A percentile compares a stretch with the other conserved stretches of the same genome.
Conservation (phyloP, 2,888 invertebrate species). For the Colostygia pectinataria region DNA sequence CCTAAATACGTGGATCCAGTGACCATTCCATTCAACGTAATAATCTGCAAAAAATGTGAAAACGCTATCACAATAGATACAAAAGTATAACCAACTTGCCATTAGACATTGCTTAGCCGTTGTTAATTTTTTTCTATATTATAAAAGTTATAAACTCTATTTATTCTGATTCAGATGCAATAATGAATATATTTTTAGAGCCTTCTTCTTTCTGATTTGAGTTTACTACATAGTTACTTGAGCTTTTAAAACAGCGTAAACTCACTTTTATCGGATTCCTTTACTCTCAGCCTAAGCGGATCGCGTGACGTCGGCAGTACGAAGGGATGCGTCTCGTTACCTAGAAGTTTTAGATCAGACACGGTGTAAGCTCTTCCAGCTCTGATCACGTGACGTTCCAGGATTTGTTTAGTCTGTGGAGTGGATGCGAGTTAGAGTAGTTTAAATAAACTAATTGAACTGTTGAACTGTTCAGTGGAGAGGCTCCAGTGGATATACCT, state of each 20-base stretch:
- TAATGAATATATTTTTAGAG: no score
- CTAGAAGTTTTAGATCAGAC: slow-evolving; percentile 88
- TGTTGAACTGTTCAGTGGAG: no score
- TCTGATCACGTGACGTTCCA: slow-evolving; percentile 94
- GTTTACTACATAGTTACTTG: no score
- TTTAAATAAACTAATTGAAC: no score
- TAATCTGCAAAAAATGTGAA: slow-evolving; percentile 84
- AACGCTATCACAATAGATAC: background rate
- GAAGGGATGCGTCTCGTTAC: slow-evolving; percentile 86
- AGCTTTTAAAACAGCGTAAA: no score
- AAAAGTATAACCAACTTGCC: slow-evolving; percentile 27
- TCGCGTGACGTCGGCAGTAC: slow-evolving; percentile 88
- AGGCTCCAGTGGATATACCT: no score
- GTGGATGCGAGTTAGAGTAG: background rate
- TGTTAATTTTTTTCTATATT: no score
- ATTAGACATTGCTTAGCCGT: no score
- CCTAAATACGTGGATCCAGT: slow-evolving; percentile 92
- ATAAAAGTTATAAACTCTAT: no score
- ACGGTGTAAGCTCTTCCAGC: slow-evolving; percentile 90
- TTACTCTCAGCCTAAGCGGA: slow-evolving; percentile 87
- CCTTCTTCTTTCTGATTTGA: no score
- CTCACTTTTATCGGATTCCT: slow-evolving; percentile 88
- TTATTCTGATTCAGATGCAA: no score
- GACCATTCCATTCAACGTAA: slow-evolving; percentile 92
- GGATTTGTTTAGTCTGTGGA: slow-evolving; percentile 88